These are phyloP conservation scores for Columba guinea DNA, from an alignment of 2,797 vertebrate species.

Conservation along the genomic window DNA sequence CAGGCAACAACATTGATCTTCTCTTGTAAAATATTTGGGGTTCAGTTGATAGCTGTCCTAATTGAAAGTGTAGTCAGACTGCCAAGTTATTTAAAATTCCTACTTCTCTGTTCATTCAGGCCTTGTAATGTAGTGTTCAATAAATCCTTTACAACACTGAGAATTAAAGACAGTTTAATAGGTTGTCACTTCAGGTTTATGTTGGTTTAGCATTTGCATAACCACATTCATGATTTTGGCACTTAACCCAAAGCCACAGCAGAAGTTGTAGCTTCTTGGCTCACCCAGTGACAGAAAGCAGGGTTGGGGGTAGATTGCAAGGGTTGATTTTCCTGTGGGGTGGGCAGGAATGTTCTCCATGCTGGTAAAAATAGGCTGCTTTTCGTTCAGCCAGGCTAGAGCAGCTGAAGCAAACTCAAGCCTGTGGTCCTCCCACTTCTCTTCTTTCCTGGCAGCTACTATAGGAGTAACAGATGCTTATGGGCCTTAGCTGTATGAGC, in stretches of 20 bases:
- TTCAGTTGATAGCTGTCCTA: not conserved
- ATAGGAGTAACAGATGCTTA: slow-evolving; percentile 19
- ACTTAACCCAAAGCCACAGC: not conserved
- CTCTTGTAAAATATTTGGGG: not conserved
- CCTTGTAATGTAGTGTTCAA: not conserved
- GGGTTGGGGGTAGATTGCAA: not conserved
- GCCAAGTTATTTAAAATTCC: not conserved
- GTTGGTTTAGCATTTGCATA: not conserved
- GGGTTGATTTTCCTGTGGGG: not conserved
- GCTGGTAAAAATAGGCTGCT: slow-evolving; percentile 2
- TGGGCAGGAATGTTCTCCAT: not conserved
- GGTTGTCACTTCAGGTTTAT: slow-evolving; percentile 20
- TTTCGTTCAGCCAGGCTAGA: not conserved
- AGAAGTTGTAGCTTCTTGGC: not conserved
- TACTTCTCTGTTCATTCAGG: not conserved
- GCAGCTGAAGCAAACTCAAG: not conserved
- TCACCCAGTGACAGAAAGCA: not conserved
- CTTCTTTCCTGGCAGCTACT: slow-evolving; percentile 13
- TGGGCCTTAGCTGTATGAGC: not conserved
- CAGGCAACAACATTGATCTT: not conserved
- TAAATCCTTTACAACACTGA: not conserved
- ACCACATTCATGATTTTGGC: not conserved
- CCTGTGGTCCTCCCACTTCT: slow-evolving; percentile 26
- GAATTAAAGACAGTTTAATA: not conserved
- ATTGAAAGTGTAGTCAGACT: not conserved